These are phyloP conservation scores for Cryptocephalus primarius DNA, from an alignment of 2,888 invertebrate species.

Conservation along the genomic window DNA sequence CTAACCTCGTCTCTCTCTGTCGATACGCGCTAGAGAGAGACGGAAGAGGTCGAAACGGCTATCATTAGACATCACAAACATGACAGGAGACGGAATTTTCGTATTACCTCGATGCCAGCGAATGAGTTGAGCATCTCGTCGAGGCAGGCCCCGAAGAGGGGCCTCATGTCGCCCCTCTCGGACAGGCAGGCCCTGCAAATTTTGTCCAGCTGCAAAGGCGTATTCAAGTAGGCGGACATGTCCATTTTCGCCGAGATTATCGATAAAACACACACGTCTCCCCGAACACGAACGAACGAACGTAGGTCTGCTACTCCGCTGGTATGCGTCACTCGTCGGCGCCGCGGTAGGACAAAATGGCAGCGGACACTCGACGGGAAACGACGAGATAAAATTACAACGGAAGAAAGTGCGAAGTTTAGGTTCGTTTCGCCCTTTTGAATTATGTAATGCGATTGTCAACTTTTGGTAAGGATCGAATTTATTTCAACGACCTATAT, in stretches of 20 bases:
- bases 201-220: constrained; percentile 36
- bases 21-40: no score
- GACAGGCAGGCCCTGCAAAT: constrained; percentile 40
- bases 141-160: constrained; percentile 39
- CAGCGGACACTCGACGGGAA: no score
- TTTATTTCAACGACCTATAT: no score
- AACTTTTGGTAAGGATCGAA: no score
- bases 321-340: no score
- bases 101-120: constrained; percentile 33
- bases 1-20: no score
- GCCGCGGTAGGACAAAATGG: no score
- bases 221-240: constrained; percentile 34
- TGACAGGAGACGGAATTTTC: not conserved
- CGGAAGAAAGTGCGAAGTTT: no score
- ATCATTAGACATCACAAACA: not conserved
- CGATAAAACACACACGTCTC: not conserved
- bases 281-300: not conserved
- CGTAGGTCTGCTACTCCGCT: no score
- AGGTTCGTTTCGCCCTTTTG: no score
- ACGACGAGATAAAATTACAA: no score
- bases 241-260: constrained; percentile 26
- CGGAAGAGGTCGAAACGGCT: not conserved
- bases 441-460: no score
- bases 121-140: constrained; percentile 41
- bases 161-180: constrained; percentile 39